Evolutionary conservation across 2,797 vertebrate species (phyloP).

Genomic region (Sarcoramphus papa): DNA sequence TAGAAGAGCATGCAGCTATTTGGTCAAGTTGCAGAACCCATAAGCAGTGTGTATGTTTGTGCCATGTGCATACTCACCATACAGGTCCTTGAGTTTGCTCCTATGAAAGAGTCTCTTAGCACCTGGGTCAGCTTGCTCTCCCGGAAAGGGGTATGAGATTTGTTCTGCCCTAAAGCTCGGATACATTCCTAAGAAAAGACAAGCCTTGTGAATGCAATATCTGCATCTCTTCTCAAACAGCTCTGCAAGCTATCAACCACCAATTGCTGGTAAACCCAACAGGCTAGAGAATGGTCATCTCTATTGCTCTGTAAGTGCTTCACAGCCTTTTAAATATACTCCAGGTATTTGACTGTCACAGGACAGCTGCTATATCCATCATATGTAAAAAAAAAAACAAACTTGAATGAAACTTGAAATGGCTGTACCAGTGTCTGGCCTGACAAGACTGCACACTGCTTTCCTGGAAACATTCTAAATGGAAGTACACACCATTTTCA

Average conservation of each 20-base stretch:
- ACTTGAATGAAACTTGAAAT: background rate
- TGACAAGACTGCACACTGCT: background rate
- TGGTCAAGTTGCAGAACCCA: background rate
- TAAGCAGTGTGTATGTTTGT: background rate
- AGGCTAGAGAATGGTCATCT: background rate
- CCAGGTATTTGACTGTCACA: background rate
- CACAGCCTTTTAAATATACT: background rate
- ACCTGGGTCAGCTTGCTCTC: slow-evolving; percentile 98
- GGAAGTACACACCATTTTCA: background rate
- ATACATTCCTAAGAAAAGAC: slow-evolving; percentile 87
- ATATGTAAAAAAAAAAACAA: background rate
- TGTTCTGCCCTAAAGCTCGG: slow-evolving; percentile 92
- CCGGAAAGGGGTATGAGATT: slow-evolving; percentile 92
- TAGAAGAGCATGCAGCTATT: background rate
- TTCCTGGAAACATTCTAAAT: background rate
- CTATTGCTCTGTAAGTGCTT: background rate
- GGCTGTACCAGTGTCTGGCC: background rate
- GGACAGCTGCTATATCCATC: background rate
- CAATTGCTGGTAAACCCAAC: background rate
- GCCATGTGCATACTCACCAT: slow-evolving; percentile 79
- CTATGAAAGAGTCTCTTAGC: slow-evolving; percentile 94
- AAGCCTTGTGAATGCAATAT: background rate
- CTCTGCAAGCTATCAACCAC: background rate
- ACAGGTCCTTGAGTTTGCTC: slow-evolving; percentile 92
- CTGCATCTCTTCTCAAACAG: background rate